phyloP scores from a whole-genome alignment of 2,888 invertebrate genomes.

The Ophion ellenae region DNA sequence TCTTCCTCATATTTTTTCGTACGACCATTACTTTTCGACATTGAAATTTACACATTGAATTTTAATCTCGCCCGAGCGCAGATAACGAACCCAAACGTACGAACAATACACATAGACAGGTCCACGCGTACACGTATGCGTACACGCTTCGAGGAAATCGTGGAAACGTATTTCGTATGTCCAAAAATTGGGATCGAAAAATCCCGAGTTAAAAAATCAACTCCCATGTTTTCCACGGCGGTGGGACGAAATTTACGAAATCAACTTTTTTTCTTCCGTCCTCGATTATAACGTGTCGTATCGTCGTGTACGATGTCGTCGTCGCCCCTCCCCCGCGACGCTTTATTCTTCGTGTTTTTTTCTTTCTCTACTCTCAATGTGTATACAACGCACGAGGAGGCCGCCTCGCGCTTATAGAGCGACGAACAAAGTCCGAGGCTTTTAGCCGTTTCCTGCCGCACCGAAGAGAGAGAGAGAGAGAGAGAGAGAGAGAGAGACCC shows the following conservation, averaged over 20 bases:
- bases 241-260: background rate
- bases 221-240: background rate
- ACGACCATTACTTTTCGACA: background rate
- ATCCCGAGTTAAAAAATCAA: background rate
- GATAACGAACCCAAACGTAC: background rate
- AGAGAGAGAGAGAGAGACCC: background rate
- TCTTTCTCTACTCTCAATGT: conserved; percentile 63
- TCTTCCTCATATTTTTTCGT: background rate
- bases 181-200: background rate
- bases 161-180: no score
- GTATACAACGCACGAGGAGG: background rate
- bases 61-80: background rate
- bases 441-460: conserved; percentile 75
- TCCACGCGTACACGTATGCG: no score
- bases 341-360: background rate
- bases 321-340: background rate
- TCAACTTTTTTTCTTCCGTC: background rate
- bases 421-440: conserved; percentile 68
- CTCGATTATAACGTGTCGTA: background rate
- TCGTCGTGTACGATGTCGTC: background rate
- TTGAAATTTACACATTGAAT: background rate
- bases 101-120: background rate
- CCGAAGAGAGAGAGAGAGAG: conserved; percentile 5
- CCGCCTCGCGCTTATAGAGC: background rate
- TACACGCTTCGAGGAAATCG: no score